Percentiles rank a stretch among this genome's conserved stretches.
Conservation (phyloP, 2,113 vertebrate species). For the Pseudolaguvia tuberculata region DNA sequence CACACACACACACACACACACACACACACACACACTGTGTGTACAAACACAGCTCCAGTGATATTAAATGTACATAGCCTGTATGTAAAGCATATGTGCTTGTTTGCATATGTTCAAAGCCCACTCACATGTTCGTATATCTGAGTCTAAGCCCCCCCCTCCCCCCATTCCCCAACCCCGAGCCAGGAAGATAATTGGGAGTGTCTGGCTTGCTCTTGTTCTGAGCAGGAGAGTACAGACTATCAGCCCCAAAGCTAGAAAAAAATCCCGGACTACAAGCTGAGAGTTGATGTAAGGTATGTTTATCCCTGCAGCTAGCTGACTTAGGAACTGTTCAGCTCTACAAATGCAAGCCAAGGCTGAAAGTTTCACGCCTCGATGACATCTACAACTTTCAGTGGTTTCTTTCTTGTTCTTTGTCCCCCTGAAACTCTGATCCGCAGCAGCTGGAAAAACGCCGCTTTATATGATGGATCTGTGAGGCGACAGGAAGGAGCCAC, state of each 20-base stretch:
- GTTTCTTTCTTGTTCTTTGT: conserved; percentile 34
- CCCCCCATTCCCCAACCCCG: not conserved
- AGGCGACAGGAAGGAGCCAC: conserved; percentile 1
- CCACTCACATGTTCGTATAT: conserved; percentile 8
- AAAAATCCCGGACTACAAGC: conserved; percentile 71
- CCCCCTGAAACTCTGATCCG: not conserved
- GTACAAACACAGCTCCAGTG: not conserved
- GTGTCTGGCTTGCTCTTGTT: conserved; percentile 36
- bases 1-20: too few relatives aligned
- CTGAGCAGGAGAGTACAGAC: conserved; percentile 28
- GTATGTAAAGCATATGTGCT: conserved; percentile 7
- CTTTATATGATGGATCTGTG: conserved; percentile 5
- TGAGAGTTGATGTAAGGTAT: conserved; percentile 76
- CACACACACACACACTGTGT: conserved; percentile 7
- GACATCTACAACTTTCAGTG: conserved; percentile 66
- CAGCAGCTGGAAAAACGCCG: conserved; percentile 54
- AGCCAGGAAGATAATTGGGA: conserved; percentile 36
- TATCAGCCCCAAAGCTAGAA: conserved; percentile 53
- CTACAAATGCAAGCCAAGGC: conserved; percentile 74
- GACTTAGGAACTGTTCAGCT: conserved; percentile 72
- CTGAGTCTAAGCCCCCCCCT: conserved; percentile 1
- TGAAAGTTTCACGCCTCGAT: conserved; percentile 75
- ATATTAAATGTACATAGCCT: not conserved
- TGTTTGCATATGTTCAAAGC: conserved; percentile 24
- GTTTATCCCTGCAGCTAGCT: conserved; percentile 78